These are phyloP conservation scores for Encarsia formosa DNA, from an alignment of 2,888 invertebrate genomes.

Conservation along the genomic window DNA sequence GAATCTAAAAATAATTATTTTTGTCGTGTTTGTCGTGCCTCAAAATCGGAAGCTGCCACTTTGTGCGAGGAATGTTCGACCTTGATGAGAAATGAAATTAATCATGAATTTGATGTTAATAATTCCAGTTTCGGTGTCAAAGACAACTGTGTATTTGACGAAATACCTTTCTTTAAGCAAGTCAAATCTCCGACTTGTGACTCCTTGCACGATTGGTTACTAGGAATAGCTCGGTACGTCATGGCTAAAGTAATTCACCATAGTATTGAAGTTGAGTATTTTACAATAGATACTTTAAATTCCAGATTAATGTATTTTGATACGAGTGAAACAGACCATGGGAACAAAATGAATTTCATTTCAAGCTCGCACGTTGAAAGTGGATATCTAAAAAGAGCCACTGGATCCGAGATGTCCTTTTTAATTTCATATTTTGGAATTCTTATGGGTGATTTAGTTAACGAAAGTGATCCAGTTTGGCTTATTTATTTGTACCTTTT, in stretches of 20 bases:
- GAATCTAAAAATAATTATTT: conserved; percentile 23
- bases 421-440: conserved; percentile 32
- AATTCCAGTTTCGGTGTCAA: conserved; percentile 29
- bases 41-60: conserved; percentile 15
- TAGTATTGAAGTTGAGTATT: conserved; percentile 24
- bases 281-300: conserved; percentile 30
- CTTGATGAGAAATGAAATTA: conserved; percentile 4
- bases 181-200: conserved; percentile 36
- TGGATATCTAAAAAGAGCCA: conserved; percentile 30
- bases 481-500: conserved; percentile 14
- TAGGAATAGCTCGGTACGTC: conserved; percentile 36
- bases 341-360: conserved; percentile 28
- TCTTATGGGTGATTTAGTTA: conserved; percentile 14
- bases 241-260: conserved; percentile 34
- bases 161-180: conserved; percentile 32
- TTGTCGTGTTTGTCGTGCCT: conserved; percentile 35
- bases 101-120: conserved; percentile 15
- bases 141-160: conserved; percentile 35
- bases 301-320: conserved; percentile 29
- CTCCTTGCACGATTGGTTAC: conserved; percentile 38
- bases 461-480: conserved; percentile 17
- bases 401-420: conserved; percentile 37
- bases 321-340: conserved; percentile 22
- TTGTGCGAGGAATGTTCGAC: background rate
- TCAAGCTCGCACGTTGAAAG: background rate